Percentiles rank a stretch among this genome's conserved stretches.
Evolutionary conservation across 1,140 invertebrate genomes (phyloP).

Genomic region (Ceratitis capitata): DNA sequence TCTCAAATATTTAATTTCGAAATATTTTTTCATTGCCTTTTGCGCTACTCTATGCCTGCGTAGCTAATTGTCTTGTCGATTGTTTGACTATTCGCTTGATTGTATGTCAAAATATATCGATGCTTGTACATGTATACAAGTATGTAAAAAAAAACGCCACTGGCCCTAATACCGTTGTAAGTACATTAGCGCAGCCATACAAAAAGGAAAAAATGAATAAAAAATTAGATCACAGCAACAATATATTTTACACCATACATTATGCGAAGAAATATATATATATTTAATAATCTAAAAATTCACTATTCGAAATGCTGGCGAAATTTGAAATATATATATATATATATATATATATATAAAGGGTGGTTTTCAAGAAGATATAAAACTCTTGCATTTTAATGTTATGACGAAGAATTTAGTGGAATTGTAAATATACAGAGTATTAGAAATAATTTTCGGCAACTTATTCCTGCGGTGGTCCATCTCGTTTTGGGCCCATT

Average conservation of each 20-base stretch:
- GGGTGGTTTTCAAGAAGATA: too few relatives aligned
- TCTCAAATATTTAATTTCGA: background rate
- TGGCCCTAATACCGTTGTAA: slow-evolving; percentile 12
- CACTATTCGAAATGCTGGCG: too few relatives aligned
- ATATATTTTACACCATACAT: background rate
- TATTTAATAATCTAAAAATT: too few relatives aligned
- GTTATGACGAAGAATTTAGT: too few relatives aligned
- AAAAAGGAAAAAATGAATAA: background rate
- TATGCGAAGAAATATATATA: background rate
- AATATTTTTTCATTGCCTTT: background rate
- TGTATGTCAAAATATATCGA: background rate
- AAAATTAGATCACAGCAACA: background rate
- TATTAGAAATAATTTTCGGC: too few relatives aligned
- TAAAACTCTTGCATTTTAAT: too few relatives aligned
- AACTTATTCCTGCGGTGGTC: too few relatives aligned
- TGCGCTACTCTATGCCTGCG: background rate
- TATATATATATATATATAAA: too few relatives aligned
- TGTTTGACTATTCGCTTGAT: background rate
- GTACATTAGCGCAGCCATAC: slow-evolving; percentile 28
- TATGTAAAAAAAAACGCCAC: background rate
- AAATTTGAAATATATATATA: too few relatives aligned
- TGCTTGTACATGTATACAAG: background rate
- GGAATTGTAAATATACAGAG: too few relatives aligned
- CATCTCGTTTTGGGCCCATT: too few relatives aligned
- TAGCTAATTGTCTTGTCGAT: background rate